Percentiles rank a stretch among this genome's conserved stretches.
phyloP scores from a whole-genome alignment of 2,888 invertebrate genomes.

The Suillia variegata region DNA sequence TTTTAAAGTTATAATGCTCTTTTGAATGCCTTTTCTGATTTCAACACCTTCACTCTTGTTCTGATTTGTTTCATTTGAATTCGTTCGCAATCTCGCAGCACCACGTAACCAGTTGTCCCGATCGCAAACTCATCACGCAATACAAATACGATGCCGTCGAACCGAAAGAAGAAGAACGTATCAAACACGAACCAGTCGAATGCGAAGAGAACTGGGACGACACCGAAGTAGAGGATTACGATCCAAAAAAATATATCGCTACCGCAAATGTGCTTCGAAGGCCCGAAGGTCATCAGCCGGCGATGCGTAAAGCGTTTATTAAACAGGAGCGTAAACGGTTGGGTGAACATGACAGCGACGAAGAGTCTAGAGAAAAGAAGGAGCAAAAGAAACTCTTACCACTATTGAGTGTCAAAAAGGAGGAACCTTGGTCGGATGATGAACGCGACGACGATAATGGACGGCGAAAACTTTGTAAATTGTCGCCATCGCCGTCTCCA shows the following conservation, averaged over 20 bases:
- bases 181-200: conserved; percentile 33
- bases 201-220: conserved; percentile 35
- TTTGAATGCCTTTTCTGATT: no score
- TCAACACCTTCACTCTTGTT: no score
- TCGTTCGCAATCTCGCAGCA: neutral
- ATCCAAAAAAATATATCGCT: conserved; percentile 43
- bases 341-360: conserved; percentile 26
- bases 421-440: neutral
- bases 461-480: neutral
- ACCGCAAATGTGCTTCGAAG: conserved; percentile 42
- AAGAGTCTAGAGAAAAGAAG: conserved; percentile 8
- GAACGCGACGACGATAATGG: neutral
- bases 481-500: neutral
- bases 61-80: no score
- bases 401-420: neutral
- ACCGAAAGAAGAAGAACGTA: conserved; percentile 31
- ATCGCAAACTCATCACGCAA: conserved; percentile 34
- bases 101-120: neutral
- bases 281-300: conserved; percentile 40
- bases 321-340: conserved; percentile 48
- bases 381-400: conserved; percentile 4
- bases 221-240: conserved; percentile 41
- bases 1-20: neutral
- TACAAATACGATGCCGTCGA: conserved; percentile 29
- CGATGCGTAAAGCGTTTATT: conserved; percentile 47